Evolutionary conservation across 2,888 invertebrate species (phyloP), one percentile per base, ranked within the genome.

Genomic region (Conistra vaccinii): DNA sequence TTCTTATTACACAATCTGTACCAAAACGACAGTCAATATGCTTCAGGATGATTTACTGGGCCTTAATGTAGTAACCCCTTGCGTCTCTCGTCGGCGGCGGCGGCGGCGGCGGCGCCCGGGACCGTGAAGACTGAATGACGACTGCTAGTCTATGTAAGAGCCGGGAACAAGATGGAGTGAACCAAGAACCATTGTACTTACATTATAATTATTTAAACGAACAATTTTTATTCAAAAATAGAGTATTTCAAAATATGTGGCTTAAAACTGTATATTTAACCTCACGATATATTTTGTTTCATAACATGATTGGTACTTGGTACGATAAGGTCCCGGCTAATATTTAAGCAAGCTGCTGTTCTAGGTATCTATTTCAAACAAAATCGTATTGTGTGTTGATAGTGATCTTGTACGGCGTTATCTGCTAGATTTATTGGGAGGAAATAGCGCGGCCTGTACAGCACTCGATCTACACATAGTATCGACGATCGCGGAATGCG

Each of bases 401-500:
- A 76, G 79, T 10, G 70, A 69, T 78, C 58, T 42, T 23, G 32
- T 32, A 2, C 48, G 17, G 55, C 58, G 48, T 51, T 76, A 78
- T 70, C 75, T 48, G 32, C 48, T 58, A 48, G 42, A 70, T 78
- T 78, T 79, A 70, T 35, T 26, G 23, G 23, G 20, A 71, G 35
- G 42, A 45, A 26, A 26, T 45, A 60, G 51, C 70, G 14, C 51
- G 32, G 17, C 23, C n/a, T n/a, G 53, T n/a, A 2, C 12, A n/a
- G 6, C 55, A 12, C 71, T 29, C 32, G 23, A 32, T 6, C 3
- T n/a, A 26, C 23, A 51, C 48, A 42, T 35, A 79, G 48, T 23
- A 32, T 6, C n/a, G 39, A 69, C n/a, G 55, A 20, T 32, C 70
- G 70, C 17, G 79, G 75, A 58, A 78, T 69, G 79, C 71, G 58